Conservation (phyloP, 2,113 vertebrate genomes). For the Zapornia atra region DNA sequence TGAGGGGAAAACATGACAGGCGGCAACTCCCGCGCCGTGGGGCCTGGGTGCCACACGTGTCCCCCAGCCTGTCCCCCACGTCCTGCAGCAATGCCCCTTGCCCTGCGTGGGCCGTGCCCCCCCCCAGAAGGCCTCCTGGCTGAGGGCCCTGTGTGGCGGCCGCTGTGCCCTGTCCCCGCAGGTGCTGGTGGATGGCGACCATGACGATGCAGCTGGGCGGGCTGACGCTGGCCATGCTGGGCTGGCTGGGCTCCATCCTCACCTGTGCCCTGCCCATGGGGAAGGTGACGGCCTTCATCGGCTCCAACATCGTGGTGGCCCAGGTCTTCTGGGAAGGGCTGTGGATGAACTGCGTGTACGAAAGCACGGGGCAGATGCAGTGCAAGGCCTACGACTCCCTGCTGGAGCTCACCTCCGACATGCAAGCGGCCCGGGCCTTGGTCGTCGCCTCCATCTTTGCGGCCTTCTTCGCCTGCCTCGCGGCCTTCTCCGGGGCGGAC, state of each 20-base stretch:
- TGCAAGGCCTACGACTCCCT: constrained; percentile 85
- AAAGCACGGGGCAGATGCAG: constrained; percentile 86
- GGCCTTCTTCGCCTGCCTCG: constrained; percentile 70
- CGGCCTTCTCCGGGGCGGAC: constrained; percentile 66
- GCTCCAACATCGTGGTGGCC: constrained; percentile 82
- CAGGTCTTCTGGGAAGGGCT: constrained; percentile 86
- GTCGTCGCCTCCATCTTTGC: constrained; percentile 78
- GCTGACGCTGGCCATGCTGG: constrained; percentile 65
- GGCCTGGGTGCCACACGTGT: not conserved
- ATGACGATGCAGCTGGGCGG: constrained; percentile 75
- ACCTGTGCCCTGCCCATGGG: constrained; percentile 84
- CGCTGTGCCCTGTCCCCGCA: not conserved
- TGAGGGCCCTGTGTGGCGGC: not conserved
- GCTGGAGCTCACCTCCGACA: constrained; percentile 80
- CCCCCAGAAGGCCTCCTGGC: not conserved
- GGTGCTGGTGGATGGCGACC: constrained; percentile 32
- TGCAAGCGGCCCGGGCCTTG: constrained; percentile 79
- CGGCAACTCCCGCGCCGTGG: fast-evolving
- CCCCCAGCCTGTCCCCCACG: not conserved
- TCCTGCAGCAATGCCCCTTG: not conserved
- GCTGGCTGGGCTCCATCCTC: constrained; percentile 80
- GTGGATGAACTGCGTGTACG: constrained; percentile 86
- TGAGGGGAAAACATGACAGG: not conserved
- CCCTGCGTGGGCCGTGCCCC: fast-evolving
- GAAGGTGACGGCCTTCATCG: constrained; percentile 83